These are phyloP conservation scores for Drosophila nebulosa DNA, from an alignment of 1,140 invertebrate species.

Conservation along the genomic window DNA sequence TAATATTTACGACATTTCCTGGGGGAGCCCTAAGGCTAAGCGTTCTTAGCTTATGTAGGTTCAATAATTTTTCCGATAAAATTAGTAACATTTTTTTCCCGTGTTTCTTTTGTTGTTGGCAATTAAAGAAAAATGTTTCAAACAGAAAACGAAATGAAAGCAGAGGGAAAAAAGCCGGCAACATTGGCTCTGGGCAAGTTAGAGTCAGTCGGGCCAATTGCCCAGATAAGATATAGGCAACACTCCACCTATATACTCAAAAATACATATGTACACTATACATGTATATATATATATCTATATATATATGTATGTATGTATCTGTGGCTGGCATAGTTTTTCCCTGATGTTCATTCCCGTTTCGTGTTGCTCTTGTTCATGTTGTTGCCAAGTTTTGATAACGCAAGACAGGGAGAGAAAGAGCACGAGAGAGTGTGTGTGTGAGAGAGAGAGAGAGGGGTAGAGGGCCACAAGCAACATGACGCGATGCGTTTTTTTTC, in stretches of 20 bases:
- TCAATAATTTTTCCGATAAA: too few relatives aligned
- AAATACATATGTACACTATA: background rate
- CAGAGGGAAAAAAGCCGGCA: constrained; percentile 8
- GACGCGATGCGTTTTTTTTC: constrained; percentile 30
- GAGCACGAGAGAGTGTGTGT: background rate
- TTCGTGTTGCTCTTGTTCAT: constrained; percentile 32
- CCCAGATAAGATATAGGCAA: constrained; percentile 63
- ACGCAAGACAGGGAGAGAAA: background rate
- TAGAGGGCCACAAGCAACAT: constrained; percentile 22
- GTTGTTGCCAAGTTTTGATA: constrained; percentile 54
- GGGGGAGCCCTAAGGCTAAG: too few relatives aligned
- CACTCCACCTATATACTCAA: background rate
- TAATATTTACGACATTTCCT: too few relatives aligned
- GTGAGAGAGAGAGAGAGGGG: background rate
- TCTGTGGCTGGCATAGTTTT: constrained; percentile 38
- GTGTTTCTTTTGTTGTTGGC: background rate
- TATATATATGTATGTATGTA: background rate
- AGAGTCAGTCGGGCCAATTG: constrained; percentile 25
- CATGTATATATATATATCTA: background rate
- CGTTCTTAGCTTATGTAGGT: too few relatives aligned
- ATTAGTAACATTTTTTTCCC: background rate
- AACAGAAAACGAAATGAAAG: constrained; percentile 8
- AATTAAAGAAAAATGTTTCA: background rate
- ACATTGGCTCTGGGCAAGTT: background rate
- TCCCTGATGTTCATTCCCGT: constrained; percentile 24